A percentile compares a stretch with the other conserved stretches of the same genome.
phyloP scores from a whole-genome alignment of 2,888 invertebrate genomes.

The Ichneumoninae sp. region DNA sequence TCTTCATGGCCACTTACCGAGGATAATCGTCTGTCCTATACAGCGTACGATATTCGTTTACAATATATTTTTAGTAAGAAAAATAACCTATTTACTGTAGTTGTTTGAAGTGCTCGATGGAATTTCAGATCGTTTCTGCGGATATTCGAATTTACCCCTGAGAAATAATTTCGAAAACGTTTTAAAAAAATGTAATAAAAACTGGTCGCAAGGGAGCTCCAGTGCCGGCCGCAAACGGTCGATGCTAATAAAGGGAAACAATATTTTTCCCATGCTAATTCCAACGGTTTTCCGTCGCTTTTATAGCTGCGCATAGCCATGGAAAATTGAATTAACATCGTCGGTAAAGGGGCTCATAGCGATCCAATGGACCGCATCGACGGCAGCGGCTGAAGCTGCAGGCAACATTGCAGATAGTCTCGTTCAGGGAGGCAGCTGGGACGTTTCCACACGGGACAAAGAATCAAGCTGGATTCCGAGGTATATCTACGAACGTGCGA shows the following conservation, averaged over 20 bases:
- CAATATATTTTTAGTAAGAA: background rate
- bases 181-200: background rate
- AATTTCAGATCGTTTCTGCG: background rate
- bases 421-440: constrained; percentile 7
- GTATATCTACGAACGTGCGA: constrained; percentile 34
- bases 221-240: constrained; percentile 21
- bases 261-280: constrained; percentile 35
- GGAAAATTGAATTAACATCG: constrained; percentile 15
- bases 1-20: too few relatives aligned
- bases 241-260: constrained; percentile 1
- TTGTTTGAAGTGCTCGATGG: background rate
- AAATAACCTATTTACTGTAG: background rate
- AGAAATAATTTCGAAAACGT: background rate
- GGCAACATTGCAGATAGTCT: constrained; percentile 33
- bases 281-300: constrained; percentile 1
- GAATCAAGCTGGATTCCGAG: constrained; percentile 21
- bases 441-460: constrained; percentile 38
- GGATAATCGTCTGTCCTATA: too few relatives aligned
- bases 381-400: constrained; percentile 14
- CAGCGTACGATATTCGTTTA: too few relatives aligned
- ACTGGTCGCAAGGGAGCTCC: background rate
- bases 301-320: background rate
- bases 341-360: constrained; percentile 6
- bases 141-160: background rate
- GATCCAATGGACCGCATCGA: background rate